phyloP scores from a whole-genome alignment of 1,140 invertebrate species.

The Drosophila pallidifrons region DNA sequence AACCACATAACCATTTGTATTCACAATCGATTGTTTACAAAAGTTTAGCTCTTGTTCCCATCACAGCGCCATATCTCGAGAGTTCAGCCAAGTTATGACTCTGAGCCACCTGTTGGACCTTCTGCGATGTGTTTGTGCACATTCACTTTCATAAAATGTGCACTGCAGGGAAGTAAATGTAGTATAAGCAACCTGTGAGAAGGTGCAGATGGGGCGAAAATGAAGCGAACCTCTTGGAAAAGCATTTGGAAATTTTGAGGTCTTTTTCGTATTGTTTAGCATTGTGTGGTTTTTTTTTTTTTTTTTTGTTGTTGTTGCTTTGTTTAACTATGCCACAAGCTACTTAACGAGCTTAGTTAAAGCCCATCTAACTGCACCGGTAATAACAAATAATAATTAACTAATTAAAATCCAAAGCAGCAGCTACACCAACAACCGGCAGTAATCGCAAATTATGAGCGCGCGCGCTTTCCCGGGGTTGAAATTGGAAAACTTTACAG shows the following conservation, averaged over 20 bases:
- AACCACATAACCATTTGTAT: no score
- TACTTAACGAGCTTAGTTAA: constrained; percentile 29
- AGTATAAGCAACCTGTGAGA: background rate
- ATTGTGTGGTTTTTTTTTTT: background rate
- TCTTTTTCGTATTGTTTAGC: constrained; percentile 1
- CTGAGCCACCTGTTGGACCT: background rate
- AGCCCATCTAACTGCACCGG: constrained; percentile 36
- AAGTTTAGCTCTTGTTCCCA: no score
- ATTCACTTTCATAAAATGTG: constrained; percentile 4
- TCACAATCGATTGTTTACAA: no score
- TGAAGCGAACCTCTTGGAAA: constrained; percentile 4
- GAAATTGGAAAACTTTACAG: constrained; percentile 49
- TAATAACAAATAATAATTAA: constrained; percentile 68
- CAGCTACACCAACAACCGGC: constrained; percentile 35
- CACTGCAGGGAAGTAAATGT: constrained; percentile 9
- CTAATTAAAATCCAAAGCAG: constrained; percentile 62
- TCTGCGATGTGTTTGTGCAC: background rate
- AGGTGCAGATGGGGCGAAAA: constrained; percentile 4
- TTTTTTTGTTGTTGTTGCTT: no score
- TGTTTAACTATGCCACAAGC: background rate
- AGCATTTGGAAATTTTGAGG: constrained; percentile 2
- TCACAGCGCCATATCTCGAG: background rate
- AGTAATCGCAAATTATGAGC: constrained; percentile 63
- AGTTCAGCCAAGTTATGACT: background rate
- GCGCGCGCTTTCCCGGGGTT: constrained; percentile 52